A percentile compares a stretch with the other conserved stretches of the same genome.
phyloP scores from a whole-genome alignment of 2,797 vertebrate species.

The Scyliorhinus canicula region DNA sequence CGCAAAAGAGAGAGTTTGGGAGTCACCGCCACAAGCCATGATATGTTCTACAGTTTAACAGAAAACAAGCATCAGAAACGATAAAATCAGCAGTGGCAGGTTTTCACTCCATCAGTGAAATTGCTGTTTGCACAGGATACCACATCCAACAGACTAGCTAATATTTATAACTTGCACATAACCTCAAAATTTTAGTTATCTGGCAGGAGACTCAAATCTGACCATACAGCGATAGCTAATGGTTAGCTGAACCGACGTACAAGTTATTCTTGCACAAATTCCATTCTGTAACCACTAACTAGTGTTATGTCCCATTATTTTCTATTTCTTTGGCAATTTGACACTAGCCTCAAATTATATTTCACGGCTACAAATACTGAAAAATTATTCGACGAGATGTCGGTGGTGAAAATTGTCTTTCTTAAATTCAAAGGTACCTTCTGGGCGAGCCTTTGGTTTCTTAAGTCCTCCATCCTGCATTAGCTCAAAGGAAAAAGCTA shows the following conservation, averaged over 20 bases:
- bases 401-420: not conserved
- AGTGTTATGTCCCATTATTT: not conserved
- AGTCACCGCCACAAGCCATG: not conserved
- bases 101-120: not conserved
- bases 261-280: not conserved
- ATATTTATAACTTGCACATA: not conserved
- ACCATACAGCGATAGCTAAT: not conserved
- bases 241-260: not conserved
- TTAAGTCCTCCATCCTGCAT: slow-evolving; percentile 93
- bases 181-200: not conserved
- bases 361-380: not conserved
- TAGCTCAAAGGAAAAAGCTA: slow-evolving; percentile 88
- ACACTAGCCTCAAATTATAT: not conserved
- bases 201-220: not conserved
- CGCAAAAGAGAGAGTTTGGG: not conserved
- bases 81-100: not conserved
- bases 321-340: slow-evolving; percentile 1
- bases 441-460: slow-evolving; percentile 91
- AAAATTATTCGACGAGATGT: not conserved
- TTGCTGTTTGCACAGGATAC: not conserved
- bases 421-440: slow-evolving; percentile 65
- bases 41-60: not conserved
- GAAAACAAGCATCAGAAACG: not conserved
- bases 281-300: not conserved
- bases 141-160: not conserved